Conservation (phyloP, 2,113 vertebrate species). For the Dromaius novaehollandiae region DNA sequence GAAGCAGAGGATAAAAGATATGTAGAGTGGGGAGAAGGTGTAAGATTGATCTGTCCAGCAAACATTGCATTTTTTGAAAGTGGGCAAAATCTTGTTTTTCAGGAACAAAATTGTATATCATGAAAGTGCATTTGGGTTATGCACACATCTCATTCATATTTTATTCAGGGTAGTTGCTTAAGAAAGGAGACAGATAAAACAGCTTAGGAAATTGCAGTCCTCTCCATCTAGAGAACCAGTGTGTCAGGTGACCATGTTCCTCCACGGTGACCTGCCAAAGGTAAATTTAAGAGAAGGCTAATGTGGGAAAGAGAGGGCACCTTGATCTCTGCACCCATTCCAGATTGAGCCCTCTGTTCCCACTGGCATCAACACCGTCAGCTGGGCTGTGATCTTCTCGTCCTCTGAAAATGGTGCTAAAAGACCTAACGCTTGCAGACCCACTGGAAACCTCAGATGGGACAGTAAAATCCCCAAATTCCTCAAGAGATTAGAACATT, state of each 20-base stretch:
- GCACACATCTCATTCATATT: neutral
- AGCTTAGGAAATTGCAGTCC: neutral
- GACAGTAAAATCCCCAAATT: neutral
- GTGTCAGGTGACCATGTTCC: neutral
- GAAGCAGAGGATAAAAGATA: neutral
- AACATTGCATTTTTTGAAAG: neutral
- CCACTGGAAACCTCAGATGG: neutral
- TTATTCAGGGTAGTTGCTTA: neutral
- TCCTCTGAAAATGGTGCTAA: neutral
- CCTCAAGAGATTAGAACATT: neutral
- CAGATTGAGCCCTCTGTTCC: neutral
- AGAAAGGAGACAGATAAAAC: constrained; percentile 2
- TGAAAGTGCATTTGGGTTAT: neutral
- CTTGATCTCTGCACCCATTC: neutral
- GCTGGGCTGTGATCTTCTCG: neutral
- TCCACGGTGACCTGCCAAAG: neutral
- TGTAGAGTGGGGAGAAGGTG: neutral
- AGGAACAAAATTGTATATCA: neutral
- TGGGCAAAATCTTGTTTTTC: neutral
- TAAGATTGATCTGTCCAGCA: neutral
- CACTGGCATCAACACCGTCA: neutral
- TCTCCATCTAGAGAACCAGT: neutral
- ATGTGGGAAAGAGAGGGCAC: neutral
- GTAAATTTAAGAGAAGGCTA: neutral
- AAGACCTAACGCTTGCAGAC: neutral